Evolutionary conservation across 1,140 invertebrate genomes (phyloP).

Genomic region (Cryptotermes secundus): DNA sequence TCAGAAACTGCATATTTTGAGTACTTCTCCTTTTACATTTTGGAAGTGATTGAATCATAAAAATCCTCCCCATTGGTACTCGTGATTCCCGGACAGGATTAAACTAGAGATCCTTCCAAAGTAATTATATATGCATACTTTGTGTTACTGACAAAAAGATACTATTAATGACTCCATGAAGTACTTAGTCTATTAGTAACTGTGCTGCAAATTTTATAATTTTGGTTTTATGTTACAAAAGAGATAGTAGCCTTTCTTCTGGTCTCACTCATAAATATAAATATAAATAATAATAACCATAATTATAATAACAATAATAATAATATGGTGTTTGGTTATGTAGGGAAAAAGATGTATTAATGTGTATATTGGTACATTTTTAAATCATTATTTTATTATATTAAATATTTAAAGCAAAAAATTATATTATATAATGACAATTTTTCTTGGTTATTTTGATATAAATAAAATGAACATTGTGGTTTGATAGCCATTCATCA

Average conservation of each 20-base stretch:
- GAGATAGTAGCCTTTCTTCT: neutral
- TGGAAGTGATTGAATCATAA: too few species aligned
- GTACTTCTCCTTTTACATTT: too few species aligned
- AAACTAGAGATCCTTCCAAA: too few species aligned
- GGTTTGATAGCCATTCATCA: neutral
- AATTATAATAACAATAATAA: neutral
- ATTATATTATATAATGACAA: neutral
- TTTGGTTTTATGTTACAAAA: neutral
- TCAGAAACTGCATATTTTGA: too few species aligned
- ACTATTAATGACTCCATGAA: too few species aligned
- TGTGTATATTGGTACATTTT: neutral
- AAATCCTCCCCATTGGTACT: too few species aligned
- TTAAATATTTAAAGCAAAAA: neutral
- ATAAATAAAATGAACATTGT: constrained; percentile 9
- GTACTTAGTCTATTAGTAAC: too few species aligned
- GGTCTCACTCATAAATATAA: constrained; percentile 15
- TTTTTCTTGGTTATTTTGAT: constrained; percentile 1
- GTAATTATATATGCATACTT: too few species aligned
- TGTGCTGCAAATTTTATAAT: neutral
- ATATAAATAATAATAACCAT: neutral
- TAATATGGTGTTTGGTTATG: constrained; percentile 4
- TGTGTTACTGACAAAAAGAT: too few species aligned
- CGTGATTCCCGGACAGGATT: too few species aligned
- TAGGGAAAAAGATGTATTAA: neutral
- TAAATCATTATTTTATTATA: neutral